phyloP scores from a whole-genome alignment of 2,797 vertebrate genomes.

The Anisognathus igniventris region DNA sequence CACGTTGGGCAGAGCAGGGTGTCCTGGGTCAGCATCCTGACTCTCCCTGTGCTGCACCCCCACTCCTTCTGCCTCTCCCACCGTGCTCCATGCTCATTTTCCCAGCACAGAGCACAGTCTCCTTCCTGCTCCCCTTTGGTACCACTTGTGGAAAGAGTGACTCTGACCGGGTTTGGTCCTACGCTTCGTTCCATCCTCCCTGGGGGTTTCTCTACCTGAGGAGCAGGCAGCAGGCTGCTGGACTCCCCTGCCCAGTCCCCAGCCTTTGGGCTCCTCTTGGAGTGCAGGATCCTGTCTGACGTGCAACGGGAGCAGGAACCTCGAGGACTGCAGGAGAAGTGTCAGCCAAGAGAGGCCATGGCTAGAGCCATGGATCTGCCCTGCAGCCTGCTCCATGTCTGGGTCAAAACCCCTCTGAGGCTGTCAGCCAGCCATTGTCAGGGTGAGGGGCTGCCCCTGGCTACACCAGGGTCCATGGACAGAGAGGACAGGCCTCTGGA shows the following conservation, averaged over 20 bases:
- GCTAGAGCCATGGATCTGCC: neutral
- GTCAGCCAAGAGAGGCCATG: neutral
- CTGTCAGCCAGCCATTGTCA: neutral
- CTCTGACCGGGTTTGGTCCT: neutral
- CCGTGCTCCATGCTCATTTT: rapidly evolving
- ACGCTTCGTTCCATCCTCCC: neutral
- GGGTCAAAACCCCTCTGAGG: neutral
- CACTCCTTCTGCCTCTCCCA: neutral
- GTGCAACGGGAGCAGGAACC: rapidly evolving
- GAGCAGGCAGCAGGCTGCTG: neutral
- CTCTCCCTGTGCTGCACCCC: neutral
- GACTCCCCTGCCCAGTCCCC: neutral
- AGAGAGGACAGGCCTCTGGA: neutral
- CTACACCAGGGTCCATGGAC: rapidly evolving
- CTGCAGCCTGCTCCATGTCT: neutral
- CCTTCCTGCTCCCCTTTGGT: neutral
- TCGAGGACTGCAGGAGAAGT: neutral
- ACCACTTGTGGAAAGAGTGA: neutral
- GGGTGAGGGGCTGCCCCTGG: neutral
- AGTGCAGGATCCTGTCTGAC: neutral
- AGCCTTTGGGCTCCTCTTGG: neutral
- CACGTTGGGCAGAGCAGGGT: rapidly evolving
- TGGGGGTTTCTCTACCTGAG: neutral
- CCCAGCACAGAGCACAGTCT: neutral
- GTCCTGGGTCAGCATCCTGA: rapidly evolving